Evolutionary conservation across 30 jellyfish, hydroid and myxozoan genomes (phyloP), one percentile per base, ranked within the genome.

Genomic region (Turritopsis rubra): DNA sequence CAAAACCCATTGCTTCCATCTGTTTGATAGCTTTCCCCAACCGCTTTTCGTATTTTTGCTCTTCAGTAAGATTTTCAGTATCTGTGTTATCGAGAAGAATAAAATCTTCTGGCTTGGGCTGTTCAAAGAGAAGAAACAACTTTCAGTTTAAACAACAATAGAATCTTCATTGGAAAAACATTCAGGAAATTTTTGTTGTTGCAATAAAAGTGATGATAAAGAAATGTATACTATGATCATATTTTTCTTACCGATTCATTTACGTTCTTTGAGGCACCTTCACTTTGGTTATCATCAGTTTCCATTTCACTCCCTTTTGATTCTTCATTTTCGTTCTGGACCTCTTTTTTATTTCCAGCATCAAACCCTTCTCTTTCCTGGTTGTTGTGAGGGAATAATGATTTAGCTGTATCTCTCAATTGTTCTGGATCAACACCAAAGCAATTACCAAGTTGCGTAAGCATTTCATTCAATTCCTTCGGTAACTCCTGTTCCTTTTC

Each of bases 1-100:
- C 90, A 85, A 94, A 94, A 3, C 99, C 99, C 99, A 94, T 94
- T 54, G 89, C 75, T 65, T 86, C 97, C 99, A 94, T 86, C 73
- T 89, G 97, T 18, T 31, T 53, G 75, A 88, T 81, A 26, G 99
- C 96, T 54, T 89, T 96, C 41, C 66, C 81, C 66, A 94, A 85
- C 53, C 85, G 82, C 66, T 84, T 72, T 72, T 89, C 90, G 81
- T 86, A 91, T 65, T 78, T 89, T 52, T 86, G 96, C n/a, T 79
- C 95, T 75, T 87, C 95, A 7, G 90, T 84, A 8, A 72, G 28
- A 18, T 21, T 81, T 23, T 82, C 83, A 16, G 21, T 84, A 29
- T 26, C 25, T 27, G 31, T 60, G 8, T 87, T 81, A 21, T 87
- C 95, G 20, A 81, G 95, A 71, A 87, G 28, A 0, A 81, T 85